Percentiles rank a stretch among this genome's conserved stretches.
Conservation (phyloP, 2,113 vertebrate genomes). For the Grus americana region DNA sequence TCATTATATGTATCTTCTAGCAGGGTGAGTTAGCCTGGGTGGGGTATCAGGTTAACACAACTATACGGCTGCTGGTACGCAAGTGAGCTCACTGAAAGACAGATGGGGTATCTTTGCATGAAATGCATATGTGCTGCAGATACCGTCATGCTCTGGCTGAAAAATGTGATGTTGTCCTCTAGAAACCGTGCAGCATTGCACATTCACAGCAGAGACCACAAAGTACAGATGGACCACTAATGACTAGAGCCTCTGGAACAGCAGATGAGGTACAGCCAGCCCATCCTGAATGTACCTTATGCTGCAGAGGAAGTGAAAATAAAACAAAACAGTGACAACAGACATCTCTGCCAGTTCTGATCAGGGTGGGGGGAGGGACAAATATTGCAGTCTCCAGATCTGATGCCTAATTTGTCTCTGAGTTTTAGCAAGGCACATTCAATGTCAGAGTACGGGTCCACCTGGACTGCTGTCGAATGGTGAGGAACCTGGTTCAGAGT, state of each 20-base stretch:
- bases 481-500: neutral
- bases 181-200: neutral
- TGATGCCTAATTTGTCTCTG: neutral
- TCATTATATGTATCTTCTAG: neutral
- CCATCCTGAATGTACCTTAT: neutral
- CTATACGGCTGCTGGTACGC: neutral
- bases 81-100: neutral
- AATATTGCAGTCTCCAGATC: neutral
- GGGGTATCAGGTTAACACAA: neutral
- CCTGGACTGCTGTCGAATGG: neutral
- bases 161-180: neutral
- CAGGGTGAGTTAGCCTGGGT: neutral
- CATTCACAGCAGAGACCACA: neutral
- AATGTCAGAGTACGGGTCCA: neutral
- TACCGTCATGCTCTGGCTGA: neutral
- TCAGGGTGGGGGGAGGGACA: accelerated
- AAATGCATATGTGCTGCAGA: neutral
- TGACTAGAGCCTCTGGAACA: neutral
- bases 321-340: neutral
- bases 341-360: neutral
- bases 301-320: neutral
- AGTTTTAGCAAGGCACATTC: neutral
- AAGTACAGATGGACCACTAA: neutral
- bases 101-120: neutral
- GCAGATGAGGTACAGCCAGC: neutral